Percentiles rank a stretch among this genome's conserved stretches.
phyloP scores from a whole-genome alignment of 1,140 invertebrate species.

The Tetranychus urticae region DNA sequence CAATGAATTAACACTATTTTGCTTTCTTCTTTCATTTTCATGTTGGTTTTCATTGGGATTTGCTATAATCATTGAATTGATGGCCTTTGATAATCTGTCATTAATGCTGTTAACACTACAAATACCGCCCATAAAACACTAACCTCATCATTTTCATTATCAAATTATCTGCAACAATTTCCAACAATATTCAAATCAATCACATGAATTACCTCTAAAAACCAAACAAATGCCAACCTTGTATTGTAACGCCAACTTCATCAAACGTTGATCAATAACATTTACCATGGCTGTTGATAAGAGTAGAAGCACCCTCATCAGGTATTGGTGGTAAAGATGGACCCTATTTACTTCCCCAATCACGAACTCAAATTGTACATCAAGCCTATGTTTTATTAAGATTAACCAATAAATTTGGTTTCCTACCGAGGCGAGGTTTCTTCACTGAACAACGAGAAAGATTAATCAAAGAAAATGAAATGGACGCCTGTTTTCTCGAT shows the following conservation, averaged over 20 bases:
- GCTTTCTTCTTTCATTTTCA: no score
- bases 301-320: not conserved
- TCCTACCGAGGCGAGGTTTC: not conserved
- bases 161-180: no score
- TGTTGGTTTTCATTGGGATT: no score
- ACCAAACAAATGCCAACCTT: not conserved
- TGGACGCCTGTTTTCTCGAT: slow-evolving; percentile 5
- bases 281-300: not conserved
- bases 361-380: slow-evolving; percentile 74
- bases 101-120: no score
- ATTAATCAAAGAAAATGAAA: slow-evolving; percentile 2
- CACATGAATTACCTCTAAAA: not conserved
- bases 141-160: no score
- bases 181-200: not conserved
- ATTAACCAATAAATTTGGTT: slow-evolving; percentile 70
- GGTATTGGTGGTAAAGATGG: slow-evolving; percentile 35
- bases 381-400: slow-evolving; percentile 47
- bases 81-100: no score
- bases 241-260: not conserved
- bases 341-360: slow-evolving; percentile 76
- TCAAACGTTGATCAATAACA: no score
- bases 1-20: no score
- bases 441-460: not conserved
- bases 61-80: no score
- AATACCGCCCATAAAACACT: no score